Percentiles rank a stretch among this genome's conserved stretches.
Conservation (phyloP, 2,113 vertebrate genomes). For the Cyprinus carpio region DNA sequence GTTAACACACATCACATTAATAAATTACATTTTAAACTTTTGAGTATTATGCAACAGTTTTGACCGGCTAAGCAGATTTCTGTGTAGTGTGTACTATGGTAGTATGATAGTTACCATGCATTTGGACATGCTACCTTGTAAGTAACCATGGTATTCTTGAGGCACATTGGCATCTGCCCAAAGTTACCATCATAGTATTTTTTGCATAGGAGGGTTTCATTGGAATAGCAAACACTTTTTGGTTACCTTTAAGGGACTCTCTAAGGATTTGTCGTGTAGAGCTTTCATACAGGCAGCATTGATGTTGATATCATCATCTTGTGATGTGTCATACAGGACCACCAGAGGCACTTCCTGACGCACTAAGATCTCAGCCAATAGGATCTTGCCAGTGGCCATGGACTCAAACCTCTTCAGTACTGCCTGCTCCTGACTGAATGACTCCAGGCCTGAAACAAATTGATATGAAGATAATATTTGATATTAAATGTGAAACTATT, state of each 20-base stretch:
- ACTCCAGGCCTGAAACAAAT: slow-evolving; percentile 81
- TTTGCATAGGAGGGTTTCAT: background rate
- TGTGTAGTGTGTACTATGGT: background rate
- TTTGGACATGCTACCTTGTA: background rate
- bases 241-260: slow-evolving; percentile 83
- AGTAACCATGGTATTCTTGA: background rate
- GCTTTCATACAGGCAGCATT: slow-evolving; percentile 90
- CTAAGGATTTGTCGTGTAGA: slow-evolving; percentile 83
- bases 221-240: background rate
- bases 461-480: slow-evolving; percentile 14
- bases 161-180: background rate
- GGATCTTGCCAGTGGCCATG: slow-evolving; percentile 87
- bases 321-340: slow-evolving; percentile 95
- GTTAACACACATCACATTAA: background rate
- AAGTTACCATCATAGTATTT: background rate
- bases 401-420: slow-evolving; percentile 87
- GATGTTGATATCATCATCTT: slow-evolving; percentile 95
- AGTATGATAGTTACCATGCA: background rate
- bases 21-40: background rate
- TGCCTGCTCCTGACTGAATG: slow-evolving; percentile 81
- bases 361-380: slow-evolving; percentile 90
- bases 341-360: slow-evolving; percentile 82
- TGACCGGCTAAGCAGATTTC: background rate
- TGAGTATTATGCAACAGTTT: background rate
- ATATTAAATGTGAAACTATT: background rate